Base-by-base conservation (phyloP, 2,888 invertebrate genomes). In the Agonum fuliginosum region DNA sequence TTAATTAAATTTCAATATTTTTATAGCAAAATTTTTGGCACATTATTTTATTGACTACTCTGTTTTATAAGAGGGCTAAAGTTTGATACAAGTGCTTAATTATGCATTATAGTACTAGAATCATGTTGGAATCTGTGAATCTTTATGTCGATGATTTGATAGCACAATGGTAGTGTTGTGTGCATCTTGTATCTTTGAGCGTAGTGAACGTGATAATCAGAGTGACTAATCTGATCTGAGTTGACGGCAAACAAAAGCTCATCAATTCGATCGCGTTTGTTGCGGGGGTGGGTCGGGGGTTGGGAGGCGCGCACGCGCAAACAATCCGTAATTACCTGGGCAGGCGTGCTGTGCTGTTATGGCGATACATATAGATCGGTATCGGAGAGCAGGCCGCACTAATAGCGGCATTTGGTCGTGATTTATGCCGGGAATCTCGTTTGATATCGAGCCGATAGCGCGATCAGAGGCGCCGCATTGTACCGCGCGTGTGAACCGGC, bases 351-450 rank as follows among this genome's bases (percentile, higher is more conserved):
- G 37, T 37, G 37, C n/a, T 17, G 12, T 30, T 6, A 69, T 12
- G 24, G 46, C 83, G 83, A 83, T 83, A 81, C 82, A 82, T 81
- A 83, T 83, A 78, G 83, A 83, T 83, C 81, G 81, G 81, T 83
- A 83, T 83, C 83, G 58, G 19, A 10, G 19, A 76, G 46, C 80
- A 80, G 19, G 17, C 30, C 78, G 46, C 80, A 80, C 81, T 81
- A 82, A 81, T 82, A 82, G 81, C 81, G 80, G 81, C 80, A 79
- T 79, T 43, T 62, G 58, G 41, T 12, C 41, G 41, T 83, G 83
- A 83, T 83, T 82, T 82, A 83, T 81, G 82, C 81, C 80, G 81
- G 78, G 80, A 81, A 81, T 82, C 81, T 79, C 81, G 81, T 82
- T 81, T 82, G 83, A 83, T 83, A 81, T 82, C 80, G 80, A 79